A percentile compares a stretch with the other conserved stretches of the same genome.
Conservation (phyloP, 1,140 invertebrate genomes). For the Cherax quadricarinatus region DNA sequence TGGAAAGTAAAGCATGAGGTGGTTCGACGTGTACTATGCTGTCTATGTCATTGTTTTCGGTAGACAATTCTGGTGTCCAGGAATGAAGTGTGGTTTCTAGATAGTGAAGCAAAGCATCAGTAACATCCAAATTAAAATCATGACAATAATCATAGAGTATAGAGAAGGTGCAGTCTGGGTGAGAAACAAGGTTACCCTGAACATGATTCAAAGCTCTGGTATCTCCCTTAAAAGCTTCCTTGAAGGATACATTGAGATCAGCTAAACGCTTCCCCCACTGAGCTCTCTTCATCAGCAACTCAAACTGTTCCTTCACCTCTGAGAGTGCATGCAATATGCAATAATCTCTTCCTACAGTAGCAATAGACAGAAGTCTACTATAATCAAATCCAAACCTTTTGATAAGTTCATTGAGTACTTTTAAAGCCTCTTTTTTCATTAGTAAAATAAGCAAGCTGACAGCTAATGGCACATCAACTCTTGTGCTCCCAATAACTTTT, state of each 20-base stretch:
- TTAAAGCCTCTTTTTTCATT: conserved; percentile 55
- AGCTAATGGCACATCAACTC: conserved; percentile 56
- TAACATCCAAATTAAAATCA: conserved; percentile 60
- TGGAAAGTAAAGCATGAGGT: conserved; percentile 45
- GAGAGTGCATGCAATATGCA: conserved; percentile 55
- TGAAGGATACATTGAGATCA: conserved; percentile 67
- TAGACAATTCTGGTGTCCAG: conserved; percentile 51
- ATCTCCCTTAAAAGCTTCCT: conserved; percentile 65
- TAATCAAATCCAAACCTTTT: conserved; percentile 72
- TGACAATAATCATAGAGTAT: conserved; percentile 66
- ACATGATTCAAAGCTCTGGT: conserved; percentile 49
- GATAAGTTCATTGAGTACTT: conserved; percentile 66
- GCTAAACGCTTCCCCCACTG: conserved; percentile 67
- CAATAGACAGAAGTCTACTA: conserved; percentile 47
- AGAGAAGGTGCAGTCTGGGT: conserved; percentile 58
- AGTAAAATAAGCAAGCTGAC: conserved; percentile 59
- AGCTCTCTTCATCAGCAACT: conserved; percentile 56
- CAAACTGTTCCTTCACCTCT: conserved; percentile 64
- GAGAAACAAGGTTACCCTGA: conserved; percentile 43
- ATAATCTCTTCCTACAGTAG: conserved; percentile 59
- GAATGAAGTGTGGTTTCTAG: conserved; percentile 46
- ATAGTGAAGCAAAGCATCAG: conserved; percentile 62
- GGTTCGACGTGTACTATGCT: conserved; percentile 42
- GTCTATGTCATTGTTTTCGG: background rate
- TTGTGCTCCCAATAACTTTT: conserved; percentile 55